These are phyloP conservation scores for Triops longicaudatus DNA, from an alignment of 1,140 invertebrate species.

Conservation along the genomic window DNA sequence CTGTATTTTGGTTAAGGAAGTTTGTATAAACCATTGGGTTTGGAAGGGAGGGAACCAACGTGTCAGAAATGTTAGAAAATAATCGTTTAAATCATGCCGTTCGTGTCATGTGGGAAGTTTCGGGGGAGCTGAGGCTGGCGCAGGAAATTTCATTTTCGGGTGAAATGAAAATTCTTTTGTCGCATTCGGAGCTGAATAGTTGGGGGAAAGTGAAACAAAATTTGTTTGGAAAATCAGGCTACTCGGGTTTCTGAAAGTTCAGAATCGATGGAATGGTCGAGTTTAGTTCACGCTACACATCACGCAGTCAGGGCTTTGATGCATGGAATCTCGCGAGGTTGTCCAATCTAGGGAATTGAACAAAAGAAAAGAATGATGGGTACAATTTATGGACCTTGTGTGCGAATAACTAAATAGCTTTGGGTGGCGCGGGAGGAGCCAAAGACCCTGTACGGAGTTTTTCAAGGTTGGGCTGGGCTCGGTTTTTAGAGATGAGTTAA, in stretches of 20 bases:
- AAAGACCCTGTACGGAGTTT: background rate
- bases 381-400: background rate
- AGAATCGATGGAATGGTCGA: background rate
- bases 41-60: no score
- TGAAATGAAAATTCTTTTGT: background rate
- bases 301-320: background rate
- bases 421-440: background rate
- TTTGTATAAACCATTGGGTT: background rate
- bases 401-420: constrained; percentile 15
- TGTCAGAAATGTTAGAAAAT: background rate
- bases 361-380: background rate
- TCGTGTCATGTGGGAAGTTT: background rate
- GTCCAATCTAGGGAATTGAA: background rate
- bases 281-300: background rate
- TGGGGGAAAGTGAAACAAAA: background rate
- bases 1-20: background rate
- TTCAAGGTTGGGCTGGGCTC: background rate
- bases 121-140: no score
- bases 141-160: background rate
- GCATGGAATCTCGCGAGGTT: background rate
- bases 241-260: background rate
- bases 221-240: background rate
- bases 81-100: background rate
- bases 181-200: background rate
- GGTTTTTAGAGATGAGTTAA: background rate